Base-by-base conservation (phyloP, 2,888 invertebrate genomes). In the Aspidapion aeneum region DNA sequence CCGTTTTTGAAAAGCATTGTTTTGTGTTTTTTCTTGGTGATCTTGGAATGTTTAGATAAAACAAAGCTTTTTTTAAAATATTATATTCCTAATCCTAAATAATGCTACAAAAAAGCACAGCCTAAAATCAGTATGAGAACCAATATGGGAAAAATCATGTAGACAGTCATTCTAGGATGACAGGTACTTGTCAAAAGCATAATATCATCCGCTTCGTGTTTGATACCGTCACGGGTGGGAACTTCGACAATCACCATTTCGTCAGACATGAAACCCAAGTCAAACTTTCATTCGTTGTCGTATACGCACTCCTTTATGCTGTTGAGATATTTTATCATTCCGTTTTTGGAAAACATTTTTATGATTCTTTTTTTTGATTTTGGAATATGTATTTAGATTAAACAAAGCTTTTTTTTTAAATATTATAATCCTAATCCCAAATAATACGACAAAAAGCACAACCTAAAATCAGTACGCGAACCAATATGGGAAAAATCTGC, bases 241-340 rank as follows among this genome's bases (percentile, higher is more conserved):
- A 93, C 88, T 81, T 94, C 93, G 50, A 94, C 91, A 62, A 94
- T 88, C 9, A 94, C 92, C 71, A 87, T 85, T 76, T 93, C 92
- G 68, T 88, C 87, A 65, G 91, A 90, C 68, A 90, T 83, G 74
- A 93, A 87, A 16, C 82, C 81, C 60, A 94, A 83, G 21, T 86
- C 82, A 78, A 94, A 93, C 55, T 85, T 85, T 78, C 94, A 94
- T 74, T 89, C 85, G 0, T 91, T 92, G 74, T 85, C 83, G 80
- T 93, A 93, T 7, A 90, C 79, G 78, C 94, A 94, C 57, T 85
- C 85, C 72, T 87, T 86, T 2, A 86, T 85, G 69, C 84, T 82
- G n/a, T n/a, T n/a, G n/a, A n/a, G n/a, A n/a, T n/a, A n/a, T n/a
- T n/a, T n/a, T n/a, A n/a, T n/a, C n/a, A n/a, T n/a, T n/a, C n/a